A percentile compares a stretch with the other conserved stretches of the same genome.
These are phyloP conservation scores for Bathybates hornii DNA, from an alignment of 2,113 vertebrate genomes.

Conservation along the genomic window DNA sequence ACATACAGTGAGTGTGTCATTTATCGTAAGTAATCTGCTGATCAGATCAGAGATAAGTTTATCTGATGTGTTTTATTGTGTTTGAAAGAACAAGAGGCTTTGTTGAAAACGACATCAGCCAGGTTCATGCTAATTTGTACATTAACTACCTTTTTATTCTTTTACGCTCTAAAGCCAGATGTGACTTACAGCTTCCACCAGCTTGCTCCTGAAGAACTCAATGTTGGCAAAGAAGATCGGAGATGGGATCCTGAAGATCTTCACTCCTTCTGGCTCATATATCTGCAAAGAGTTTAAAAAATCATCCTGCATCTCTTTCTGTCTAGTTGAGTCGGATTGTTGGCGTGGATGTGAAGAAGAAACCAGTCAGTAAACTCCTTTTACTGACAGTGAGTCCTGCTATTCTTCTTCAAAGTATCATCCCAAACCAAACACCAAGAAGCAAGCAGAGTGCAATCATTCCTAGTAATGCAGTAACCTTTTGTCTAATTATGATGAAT, in stretches of 20 bases:
- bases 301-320: not conserved
- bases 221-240: slow-evolving; percentile 95
- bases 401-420: not conserved
- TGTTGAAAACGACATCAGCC: not conserved
- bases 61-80: not conserved
- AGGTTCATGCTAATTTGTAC: too few relatives aligned
- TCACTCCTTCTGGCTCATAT: slow-evolving; percentile 86
- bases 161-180: not conserved
- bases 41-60: not conserved
- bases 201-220: slow-evolving; percentile 85
- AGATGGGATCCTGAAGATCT: slow-evolving; percentile 89
- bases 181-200: slow-evolving; percentile 82
- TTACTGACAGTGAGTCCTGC: not conserved
- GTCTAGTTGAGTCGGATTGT: not conserved
- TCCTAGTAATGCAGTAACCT: not conserved
- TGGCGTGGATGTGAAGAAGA: not conserved
- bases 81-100: not conserved
- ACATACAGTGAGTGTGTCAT: not conserved
- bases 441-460: not conserved
- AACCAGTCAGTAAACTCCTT: not conserved
- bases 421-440: not conserved
- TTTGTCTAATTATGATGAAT: not conserved
- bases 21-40: not conserved
- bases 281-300: slow-evolving; percentile 66
- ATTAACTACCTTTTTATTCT: not conserved